Base-by-base conservation (phyloP, 2,797 vertebrate genomes). In the Lerista edwardsae region DNA sequence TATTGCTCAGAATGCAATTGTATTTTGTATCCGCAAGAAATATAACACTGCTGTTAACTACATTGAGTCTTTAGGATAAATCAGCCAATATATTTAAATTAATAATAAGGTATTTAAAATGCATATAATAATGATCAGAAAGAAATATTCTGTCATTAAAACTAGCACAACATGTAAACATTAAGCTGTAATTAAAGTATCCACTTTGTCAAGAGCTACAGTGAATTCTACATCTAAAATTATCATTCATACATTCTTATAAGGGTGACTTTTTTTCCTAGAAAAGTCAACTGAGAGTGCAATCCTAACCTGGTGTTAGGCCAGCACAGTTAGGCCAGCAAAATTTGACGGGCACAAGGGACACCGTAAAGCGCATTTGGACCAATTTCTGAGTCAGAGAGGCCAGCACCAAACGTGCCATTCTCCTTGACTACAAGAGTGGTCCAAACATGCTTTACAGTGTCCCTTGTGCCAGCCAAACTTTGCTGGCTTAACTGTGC, bases 191-290 rank as follows among this genome's bases (percentile, higher is more conserved):
- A 68, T 68, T 73, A 76, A 83, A 59, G 2, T 25, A 69, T 57
- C 39, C 65, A 57, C 68, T 34, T 69, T 69, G 36, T 27, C 74
- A 75, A 68, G 51, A 59, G 34, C 64, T 57, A 57, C n/a, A n/a
- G n/a, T n/a, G n/a, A n/a, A n/a, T 41, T 76, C 57, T 44, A 41
- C 31, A 68, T 76, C 44, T 41, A 76, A 83, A 83, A 68, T 8
- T 31, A 29, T 41, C 57, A 55, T 75, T 83, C 68, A 68, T 41
- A 12, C 73, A 31, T 72, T 31, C 55, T 72, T 31, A 51, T 62
- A 67, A 57, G 59, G 23, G 14, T 14, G 21, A 31, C 41, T 2
- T 14, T n/a, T 57, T 29, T 73, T 27, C 12, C 72, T 47, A 29
- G 15, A 31, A n/a, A n/a, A n/a, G n/a, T n/a, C n/a, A n/a, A n/a